Evolutionary conservation across 2,797 vertebrate species (phyloP), one percentile per base, ranked within the genome.

Genomic region (Cuculus canorus): DNA sequence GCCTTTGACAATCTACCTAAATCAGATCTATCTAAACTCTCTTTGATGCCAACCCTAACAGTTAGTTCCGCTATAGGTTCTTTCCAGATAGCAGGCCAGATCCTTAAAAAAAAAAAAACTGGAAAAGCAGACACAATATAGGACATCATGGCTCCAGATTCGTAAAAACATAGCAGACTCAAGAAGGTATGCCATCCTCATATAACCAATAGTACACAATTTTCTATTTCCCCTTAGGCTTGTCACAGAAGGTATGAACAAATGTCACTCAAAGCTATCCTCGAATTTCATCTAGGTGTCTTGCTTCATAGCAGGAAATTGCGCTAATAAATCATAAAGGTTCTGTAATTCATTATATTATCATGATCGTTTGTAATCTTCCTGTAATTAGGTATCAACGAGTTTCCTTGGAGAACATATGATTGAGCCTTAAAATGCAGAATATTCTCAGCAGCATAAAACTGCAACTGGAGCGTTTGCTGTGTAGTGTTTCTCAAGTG

Each of bases 311-410:
- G 91, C 84, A 94, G 94, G 92, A 88, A 95, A 78, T 73, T 73
- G 68, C 65, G 77, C 68, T 94, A 90, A 90, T 33, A 95, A 96
- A 53, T 93, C 89, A 53, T 57, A 89, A 81, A 95, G 86, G 83
- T 86, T 95, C 72, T 94, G 80, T 25, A 94, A 94, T 95, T 96
- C 96, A 93, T 97, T 92, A 95, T 7, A 57, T 73, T 95, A 91
- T 63, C 97, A 88, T 97, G 96, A 96, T 91, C 61, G 0, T 77
- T 86, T 79, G 73, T 94, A 88, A 93, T 95, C 84, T 95, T 76
- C 69, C 80, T 66, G 61, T 94, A 97, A 97, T 97, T 97, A 96
- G 86, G 82, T 77, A 94, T 30, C 96, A 96, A 83, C 93, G 92
- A 91, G 93, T 95, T 90, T 92, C 95, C 93, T 95, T 82, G 41